Conservation (phyloP, 2,113 vertebrate species). For the Zootoca vivipara region DNA sequence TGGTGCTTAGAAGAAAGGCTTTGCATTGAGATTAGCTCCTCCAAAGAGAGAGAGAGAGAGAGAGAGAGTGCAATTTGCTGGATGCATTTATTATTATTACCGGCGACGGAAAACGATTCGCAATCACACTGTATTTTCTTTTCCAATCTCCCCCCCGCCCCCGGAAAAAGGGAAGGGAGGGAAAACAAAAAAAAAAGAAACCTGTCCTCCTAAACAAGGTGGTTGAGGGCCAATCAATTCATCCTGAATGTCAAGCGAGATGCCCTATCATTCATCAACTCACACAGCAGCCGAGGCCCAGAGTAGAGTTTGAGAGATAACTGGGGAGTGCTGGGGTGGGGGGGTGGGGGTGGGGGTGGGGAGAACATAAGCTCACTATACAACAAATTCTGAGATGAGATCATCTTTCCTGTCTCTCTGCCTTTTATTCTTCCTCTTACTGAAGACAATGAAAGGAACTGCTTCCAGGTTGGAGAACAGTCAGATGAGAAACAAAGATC, state of each 20-base stretch:
- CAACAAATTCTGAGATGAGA: slow-evolving; percentile 9
- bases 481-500: slow-evolving; percentile 43
- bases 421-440: slow-evolving; percentile 13
- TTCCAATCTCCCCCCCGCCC: background rate
- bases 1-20: slow-evolving; percentile 41
- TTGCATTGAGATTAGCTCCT: slow-evolving; percentile 51
- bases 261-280: slow-evolving; percentile 33
- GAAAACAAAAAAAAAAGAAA: background rate
- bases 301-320: background rate
- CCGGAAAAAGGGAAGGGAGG: too few species aligned
- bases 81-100: slow-evolving; percentile 39
- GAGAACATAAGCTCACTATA: background rate
- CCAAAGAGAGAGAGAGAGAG: background rate
- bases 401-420: slow-evolving; percentile 4
- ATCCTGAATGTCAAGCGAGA: background rate
- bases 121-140: slow-evolving; percentile 9
- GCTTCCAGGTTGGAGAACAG: background rate
- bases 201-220: slow-evolving; percentile 21
- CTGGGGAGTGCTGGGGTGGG: background rate
- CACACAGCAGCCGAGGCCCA: background rate
- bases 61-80: slow-evolving; percentile 41
- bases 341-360: too few species aligned
- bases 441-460: slow-evolving; percentile 39
- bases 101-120: slow-evolving; percentile 34
- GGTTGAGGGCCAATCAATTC: slow-evolving; percentile 30